These are phyloP conservation scores for Phenacoccus solenopsis DNA, from an alignment of 1,140 invertebrate species.

Conservation along the genomic window DNA sequence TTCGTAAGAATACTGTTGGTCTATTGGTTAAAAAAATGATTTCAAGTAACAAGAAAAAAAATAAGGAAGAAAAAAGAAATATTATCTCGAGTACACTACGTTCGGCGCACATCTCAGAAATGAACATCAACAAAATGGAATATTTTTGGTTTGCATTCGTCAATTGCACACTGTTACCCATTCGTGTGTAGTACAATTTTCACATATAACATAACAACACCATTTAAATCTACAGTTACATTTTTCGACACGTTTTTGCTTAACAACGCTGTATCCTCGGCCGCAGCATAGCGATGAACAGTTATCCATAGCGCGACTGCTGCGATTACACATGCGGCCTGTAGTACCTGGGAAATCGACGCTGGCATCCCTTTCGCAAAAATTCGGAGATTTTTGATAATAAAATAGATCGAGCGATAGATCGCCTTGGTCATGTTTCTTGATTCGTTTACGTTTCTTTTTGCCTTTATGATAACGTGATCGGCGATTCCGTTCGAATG, in stretches of 20 bases:
- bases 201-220: constrained; percentile 28
- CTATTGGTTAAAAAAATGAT: no score
- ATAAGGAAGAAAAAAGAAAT: no score
- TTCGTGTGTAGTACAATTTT: constrained; percentile 23
- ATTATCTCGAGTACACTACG: no score
- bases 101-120: no score
- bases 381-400: constrained; percentile 79
- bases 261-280: constrained; percentile 21
- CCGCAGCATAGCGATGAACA: constrained; percentile 32
- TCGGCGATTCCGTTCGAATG: neutral
- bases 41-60: no score
- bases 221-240: constrained; percentile 28
- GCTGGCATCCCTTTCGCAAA: constrained; percentile 64
- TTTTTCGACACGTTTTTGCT: constrained; percentile 19
- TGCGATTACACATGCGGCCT: constrained; percentile 67
- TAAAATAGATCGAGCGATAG: constrained; percentile 72
- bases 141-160: neutral
- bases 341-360: constrained; percentile 55
- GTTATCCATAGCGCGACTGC: constrained; percentile 62
- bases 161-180: constrained; percentile 25
- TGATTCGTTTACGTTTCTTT: neutral
- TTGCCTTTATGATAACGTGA: neutral
- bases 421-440: constrained; percentile 40
- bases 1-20: no score
- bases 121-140: no score